Evolutionary conservation across 2,113 vertebrate genomes (phyloP), one percentile per base, ranked within the genome.

Genomic region (Prietella phreatophila): DNA sequence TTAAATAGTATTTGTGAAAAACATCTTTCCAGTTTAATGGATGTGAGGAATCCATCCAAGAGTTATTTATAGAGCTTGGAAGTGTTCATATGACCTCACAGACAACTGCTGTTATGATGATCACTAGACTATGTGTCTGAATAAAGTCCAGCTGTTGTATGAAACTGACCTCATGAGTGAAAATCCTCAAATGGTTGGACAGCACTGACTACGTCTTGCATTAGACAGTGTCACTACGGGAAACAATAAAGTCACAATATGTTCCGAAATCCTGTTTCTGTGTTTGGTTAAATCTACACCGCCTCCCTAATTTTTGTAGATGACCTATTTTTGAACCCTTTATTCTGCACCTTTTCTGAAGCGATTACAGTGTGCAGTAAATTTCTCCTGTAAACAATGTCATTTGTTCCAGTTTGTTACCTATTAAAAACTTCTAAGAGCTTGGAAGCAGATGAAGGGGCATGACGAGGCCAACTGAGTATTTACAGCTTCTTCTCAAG

Each of bases 351-450:
- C 33, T 4, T 9, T 39, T 73, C 36, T 36, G 67, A 42, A 42
- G 39, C 22, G 39, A 13, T 50, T 76, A 27, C 25, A 27, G 50
- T 76, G 47, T 78, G 75, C 25, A n/a, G 42, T 53, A n/a, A 78
- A n/a, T 50, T 15, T 53, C 25, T 27, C 39, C 73, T n/a, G 25
- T 53, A 78, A 53, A n/a, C 75, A 78, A n/a, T n/a, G 42, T 53
- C 25, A n/a, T 78, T 50, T 78, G 53, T 78, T 78, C 75, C 75
- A 25, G 36, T 75, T 20, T 75, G 39, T 75, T 39, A 20, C 71
- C 71, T 75, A 78, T 50, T 78, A 47, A 78, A 67, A 78, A 78
- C 75, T 78, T 78, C 42, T 14, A 47, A 78, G 42, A 15, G 25
- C 20, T 78, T 78, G n/a, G 47, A 78, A 78, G 75, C 42, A 78